These are phyloP conservation scores for Bradypodion ventrale DNA, from an alignment of 2,797 vertebrate species.

Conservation along the genomic window DNA sequence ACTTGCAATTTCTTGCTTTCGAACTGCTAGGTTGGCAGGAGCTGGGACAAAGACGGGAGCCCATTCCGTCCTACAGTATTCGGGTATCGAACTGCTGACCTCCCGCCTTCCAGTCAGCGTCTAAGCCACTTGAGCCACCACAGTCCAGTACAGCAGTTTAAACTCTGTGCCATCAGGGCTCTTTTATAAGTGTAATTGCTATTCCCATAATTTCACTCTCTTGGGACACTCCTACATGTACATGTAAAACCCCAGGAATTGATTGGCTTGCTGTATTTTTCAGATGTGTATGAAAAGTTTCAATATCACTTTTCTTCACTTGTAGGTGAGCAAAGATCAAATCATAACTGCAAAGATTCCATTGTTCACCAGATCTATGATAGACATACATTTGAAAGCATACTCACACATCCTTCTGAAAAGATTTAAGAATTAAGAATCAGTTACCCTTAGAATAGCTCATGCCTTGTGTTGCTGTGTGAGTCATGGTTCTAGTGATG, in stretches of 20 bases:
- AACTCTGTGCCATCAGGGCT: no score
- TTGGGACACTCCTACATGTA: neutral
- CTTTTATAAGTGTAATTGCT: no score
- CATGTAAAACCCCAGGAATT: neutral
- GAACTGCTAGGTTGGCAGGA: no score
- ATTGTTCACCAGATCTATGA: neutral
- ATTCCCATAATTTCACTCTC: neutral
- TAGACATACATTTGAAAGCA: neutral
- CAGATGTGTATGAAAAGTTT: neutral
- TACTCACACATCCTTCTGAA: neutral
- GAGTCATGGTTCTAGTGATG: neutral
- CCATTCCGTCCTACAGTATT: no score
- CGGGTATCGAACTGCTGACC: no score
- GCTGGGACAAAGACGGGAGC: no score
- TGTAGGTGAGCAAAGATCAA: neutral
- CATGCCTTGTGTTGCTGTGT: no score
- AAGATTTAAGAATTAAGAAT: conserved; percentile 1
- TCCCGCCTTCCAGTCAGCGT: no score
- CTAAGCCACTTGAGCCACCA: no score
- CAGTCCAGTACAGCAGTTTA: no score
- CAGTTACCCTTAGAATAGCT: neutral
- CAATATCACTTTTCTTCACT: neutral
- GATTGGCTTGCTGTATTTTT: neutral
- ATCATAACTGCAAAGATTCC: neutral
- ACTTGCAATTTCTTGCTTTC: no score